A percentile compares a stretch with the other conserved stretches of the same genome.
Conservation (phyloP, 2,797 vertebrate genomes). For the Cirrhinus mrigala region DNA sequence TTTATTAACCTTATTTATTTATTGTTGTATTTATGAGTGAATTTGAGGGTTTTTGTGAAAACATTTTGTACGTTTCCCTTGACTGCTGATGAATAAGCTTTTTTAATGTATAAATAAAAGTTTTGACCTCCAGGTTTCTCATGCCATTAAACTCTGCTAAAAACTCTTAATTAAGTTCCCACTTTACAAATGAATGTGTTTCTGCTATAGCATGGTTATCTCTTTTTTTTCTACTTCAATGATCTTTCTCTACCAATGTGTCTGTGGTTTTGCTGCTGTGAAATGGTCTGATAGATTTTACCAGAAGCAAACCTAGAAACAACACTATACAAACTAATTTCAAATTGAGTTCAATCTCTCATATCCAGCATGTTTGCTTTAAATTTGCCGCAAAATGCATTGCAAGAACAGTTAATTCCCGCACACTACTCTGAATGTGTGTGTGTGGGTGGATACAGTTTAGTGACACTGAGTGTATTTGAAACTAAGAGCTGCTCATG, state of each 20-base stretch:
- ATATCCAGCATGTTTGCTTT: not conserved
- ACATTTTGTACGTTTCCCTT: conserved; percentile 6
- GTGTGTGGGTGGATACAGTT: conserved; percentile 39
- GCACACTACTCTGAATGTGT: conserved; percentile 10
- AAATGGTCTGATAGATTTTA: conserved; percentile 10
- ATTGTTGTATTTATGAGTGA: conserved; percentile 44
- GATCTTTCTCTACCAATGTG: not conserved
- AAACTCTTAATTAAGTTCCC: not conserved
- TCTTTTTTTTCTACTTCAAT: not conserved
- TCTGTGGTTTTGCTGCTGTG: conserved; percentile 38
- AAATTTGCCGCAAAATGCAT: conserved; percentile 14
- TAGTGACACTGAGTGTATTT: conserved; percentile 57
- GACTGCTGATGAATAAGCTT: not conserved
- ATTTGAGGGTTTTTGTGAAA: conserved; percentile 9
- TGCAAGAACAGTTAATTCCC: not conserved
- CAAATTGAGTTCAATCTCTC: conserved; percentile 6
- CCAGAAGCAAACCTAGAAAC: not conserved
- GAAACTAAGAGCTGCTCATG: conserved; percentile 64
- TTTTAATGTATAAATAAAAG: conserved; percentile 31
- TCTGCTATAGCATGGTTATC: not conserved
- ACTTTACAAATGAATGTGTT: not conserved
- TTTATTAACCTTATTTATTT: conserved; percentile 67
- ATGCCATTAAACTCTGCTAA: not conserved
- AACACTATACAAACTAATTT: not conserved
- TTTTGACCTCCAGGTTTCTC: not conserved